Evolutionary conservation across 37 sponge, comb jelly and placozoan genomes (phyloP), one percentile per base, ranked within the genome.

Genomic region (Eunapius fragilis): DNA sequence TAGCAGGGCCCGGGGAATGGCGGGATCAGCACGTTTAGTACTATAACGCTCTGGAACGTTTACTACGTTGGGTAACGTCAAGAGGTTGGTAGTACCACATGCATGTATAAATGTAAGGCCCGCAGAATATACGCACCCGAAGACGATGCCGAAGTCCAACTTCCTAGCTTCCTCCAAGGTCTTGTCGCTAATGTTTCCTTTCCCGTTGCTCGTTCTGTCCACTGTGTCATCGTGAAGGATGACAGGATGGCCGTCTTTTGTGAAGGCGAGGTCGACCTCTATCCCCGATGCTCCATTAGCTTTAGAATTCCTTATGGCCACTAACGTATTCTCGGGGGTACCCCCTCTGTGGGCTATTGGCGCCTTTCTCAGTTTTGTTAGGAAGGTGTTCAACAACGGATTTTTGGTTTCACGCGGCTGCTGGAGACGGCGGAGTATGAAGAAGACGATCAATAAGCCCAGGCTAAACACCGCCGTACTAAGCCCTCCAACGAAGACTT

Each of bases 301-400:
- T 35, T 88, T 84, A 22, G 89, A 76, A 38, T 71, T 37, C 0
- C 75, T 73, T 14, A 94, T 69, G 0, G 86, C 94, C 2, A 68
- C 79, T 41, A 94, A 77, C 6, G 89, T 94, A 89, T 94, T 94
- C 86, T 94, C 94, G 2, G 94, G 94, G 12, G 31, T 71, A 0
- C 90, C 94, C 36, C 86, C 93, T 69, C 94, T 81, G 70, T 92
- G 93, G 22, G 92, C 93, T 24, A 93, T 37, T 12, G 87, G 87
- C 28, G 72, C 75, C n/a, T 30, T 22, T 2, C 50, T 72, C 35
- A 48, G 31, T 23, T 31, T 82, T 14, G n/a, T 23, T 13, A 82
- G 73, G 47, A 82, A 82, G 11, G 28, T 30, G 19, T 72, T 32
- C 74, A 82, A 58, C 14, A 58, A 19, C 2, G 58, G 58, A 17